phyloP scores from a whole-genome alignment of 2,113 vertebrate species.

The Lophochroa leadbeateri region DNA sequence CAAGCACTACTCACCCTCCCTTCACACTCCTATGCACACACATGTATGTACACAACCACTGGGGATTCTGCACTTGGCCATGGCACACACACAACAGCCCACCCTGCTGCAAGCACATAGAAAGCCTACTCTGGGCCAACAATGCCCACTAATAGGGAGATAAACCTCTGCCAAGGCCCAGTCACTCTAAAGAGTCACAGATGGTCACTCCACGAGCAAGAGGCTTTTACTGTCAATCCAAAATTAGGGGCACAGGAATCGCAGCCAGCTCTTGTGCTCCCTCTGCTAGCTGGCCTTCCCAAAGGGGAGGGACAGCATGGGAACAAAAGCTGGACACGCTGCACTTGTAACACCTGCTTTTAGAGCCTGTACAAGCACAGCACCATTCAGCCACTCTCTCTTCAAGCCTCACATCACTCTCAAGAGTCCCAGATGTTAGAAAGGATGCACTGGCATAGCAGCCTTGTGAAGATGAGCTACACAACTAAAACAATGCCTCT shows the following conservation, averaged over 20 bases:
- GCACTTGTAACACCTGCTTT: not conserved
- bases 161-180: not conserved
- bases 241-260: not conserved
- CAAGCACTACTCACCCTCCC: not conserved
- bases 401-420: not conserved
- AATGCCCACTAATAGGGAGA: not conserved
- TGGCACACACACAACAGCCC: not conserved
- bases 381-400: not conserved
- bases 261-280: not conserved
- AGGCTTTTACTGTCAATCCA: not conserved
- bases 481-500: not conserved
- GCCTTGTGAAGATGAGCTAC: not conserved
- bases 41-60: not conserved
- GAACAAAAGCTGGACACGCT: not conserved
- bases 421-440: not conserved
- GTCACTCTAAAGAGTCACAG: not conserved
- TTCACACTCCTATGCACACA: not conserved
- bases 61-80: not conserved
- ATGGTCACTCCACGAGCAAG: not conserved
- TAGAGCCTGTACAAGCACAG: not conserved
- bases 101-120: not conserved
- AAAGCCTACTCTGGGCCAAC: not conserved
- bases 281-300: not conserved
- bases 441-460: not conserved
- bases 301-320: not conserved